phyloP scores from a whole-genome alignment of 1,140 invertebrate genomes.

The Drosophila prosaltans region DNA sequence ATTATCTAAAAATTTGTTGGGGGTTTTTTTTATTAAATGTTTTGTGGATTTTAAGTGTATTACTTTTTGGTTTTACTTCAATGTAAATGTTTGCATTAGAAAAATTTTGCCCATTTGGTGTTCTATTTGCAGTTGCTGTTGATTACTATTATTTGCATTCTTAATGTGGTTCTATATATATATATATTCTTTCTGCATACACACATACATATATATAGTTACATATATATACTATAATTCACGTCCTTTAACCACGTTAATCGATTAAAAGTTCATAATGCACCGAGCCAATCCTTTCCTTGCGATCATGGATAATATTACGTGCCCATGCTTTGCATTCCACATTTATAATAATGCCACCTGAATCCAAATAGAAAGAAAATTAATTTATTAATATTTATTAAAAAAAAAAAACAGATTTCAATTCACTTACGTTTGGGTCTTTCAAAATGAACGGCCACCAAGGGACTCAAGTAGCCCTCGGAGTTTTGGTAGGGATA shows the following conservation, averaged over 20 bases:
- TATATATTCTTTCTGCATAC: too few species aligned
- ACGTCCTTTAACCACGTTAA: conserved; percentile 83
- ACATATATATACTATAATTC: conserved; percentile 11
- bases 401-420: neutral
- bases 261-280: conserved; percentile 96
- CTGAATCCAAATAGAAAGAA: conserved; percentile 81
- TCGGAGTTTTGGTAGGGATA: conserved; percentile 92
- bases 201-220: too few species aligned
- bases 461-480: conserved; percentile 93
- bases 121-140: conserved; percentile 25
- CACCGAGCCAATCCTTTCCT: conserved; percentile 91
- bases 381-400: neutral
- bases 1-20: conserved; percentile 45
- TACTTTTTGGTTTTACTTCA: conserved; percentile 6
- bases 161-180: conserved; percentile 19
- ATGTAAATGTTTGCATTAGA: conserved; percentile 16
- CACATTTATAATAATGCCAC: conserved; percentile 93
- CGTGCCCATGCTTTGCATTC: conserved; percentile 95
- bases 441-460: conserved; percentile 92
- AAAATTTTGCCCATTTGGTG: conserved; percentile 43
- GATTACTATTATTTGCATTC: conserved; percentile 29
- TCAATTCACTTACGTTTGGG: conserved; percentile 87
- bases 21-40: conserved; percentile 4
- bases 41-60: conserved; percentile 12
- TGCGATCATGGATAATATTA: conserved; percentile 91